Evolutionary conservation across 2,113 vertebrate species (phyloP).

Genomic region (human (Homo sapiens)): GRCh38 chr6:68832501-68833000

Average conservation of each 20-base stretch:
- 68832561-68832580: not conserved
- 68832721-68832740: not conserved
- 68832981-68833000: not conserved
- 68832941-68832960: not conserved
- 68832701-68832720: not conserved
- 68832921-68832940: not conserved
- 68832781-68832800: not conserved
- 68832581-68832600: not conserved
- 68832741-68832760: not conserved
- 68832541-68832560: not conserved
- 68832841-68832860: not conserved
- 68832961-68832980: not conserved
- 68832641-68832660: not conserved
- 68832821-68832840: not conserved
- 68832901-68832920: not conserved
- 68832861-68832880: not conserved
- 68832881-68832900: not conserved
- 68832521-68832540: not conserved
- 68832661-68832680: not conserved
- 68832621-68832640: not conserved
- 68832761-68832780: not conserved
- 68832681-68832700: not conserved
- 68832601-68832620: conserved; percentile 3
- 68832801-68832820: not conserved
- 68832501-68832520: not conserved